Evolutionary conservation across 2,888 invertebrate species (phyloP), one percentile per base, ranked within the genome.

Genomic region (Eledone cirrhosa): DNA sequence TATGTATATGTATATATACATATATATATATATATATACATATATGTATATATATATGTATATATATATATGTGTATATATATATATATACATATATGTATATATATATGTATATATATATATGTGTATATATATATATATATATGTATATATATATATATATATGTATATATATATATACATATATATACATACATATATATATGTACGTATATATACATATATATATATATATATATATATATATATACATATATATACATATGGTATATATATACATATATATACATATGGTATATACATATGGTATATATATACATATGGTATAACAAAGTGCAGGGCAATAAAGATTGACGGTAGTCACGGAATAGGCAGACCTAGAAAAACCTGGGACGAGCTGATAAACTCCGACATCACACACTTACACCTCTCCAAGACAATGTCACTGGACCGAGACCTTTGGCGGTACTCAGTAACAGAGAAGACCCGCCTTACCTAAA

Each of bases 141-240:
- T 3, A 11, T 59, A 11, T 59, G 4, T 59, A 2, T 59, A 11
- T 59, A 11, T 59, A n/a, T 59, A 11, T 59, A 59, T 59, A 59
- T 59, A 59, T 59, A 59, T 59, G n/a, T 59, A 59, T 59, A 11
- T 59, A 59, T 59, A 59, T 59, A 59, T 59, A 59, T 59, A 59
- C n/a, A 59, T 59, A 11, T 59, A 59, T 59, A 59, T 59, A 11
- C n/a, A 11, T 59, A 11, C n/a, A 59, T 59, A 11, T 59, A 7
- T 59, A 11, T 11, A 59, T 59, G 59, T 59, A n/a, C n/a, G 11
- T 59, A 11, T 59, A n/a, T 59, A 2, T 59, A 11, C n/a, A 11
- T 59, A 2, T 59, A 11, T 59, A 11, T 11, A 7, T 59, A 11
- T 11, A 11, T 59, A 59, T 59, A 59, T 59, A 11, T 59, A 7